A percentile compares a stretch with the other conserved stretches of the same genome.
phyloP scores from a whole-genome alignment of 2,888 invertebrate genomes.

The Diarsia rubi region DNA sequence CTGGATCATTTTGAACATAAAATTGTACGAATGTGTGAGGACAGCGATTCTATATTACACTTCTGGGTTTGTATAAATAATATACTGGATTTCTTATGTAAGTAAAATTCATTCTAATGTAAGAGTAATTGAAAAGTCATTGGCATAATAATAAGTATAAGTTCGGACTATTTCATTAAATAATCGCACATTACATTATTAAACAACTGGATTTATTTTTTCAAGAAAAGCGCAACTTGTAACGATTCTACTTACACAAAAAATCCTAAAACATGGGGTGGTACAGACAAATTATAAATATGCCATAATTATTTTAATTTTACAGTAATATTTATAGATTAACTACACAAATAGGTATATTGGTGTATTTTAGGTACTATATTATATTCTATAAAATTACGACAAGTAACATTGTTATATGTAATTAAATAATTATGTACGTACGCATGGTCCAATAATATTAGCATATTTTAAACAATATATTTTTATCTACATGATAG shows the following conservation, averaged over 20 bases:
- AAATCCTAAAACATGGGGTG: conserved; percentile 9
- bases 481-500: conserved; percentile 63
- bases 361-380: conserved; percentile 62
- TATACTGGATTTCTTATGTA: conserved; percentile 18
- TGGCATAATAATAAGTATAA: background rate
- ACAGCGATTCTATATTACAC: conserved; percentile 9
- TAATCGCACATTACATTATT: background rate
- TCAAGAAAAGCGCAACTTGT: background rate
- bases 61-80: conserved; percentile 27
- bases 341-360: conserved; percentile 55
- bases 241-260: conserved; percentile 29
- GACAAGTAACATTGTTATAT: conserved; percentile 52
- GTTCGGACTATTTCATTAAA: conserved; percentile 13
- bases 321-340: conserved; percentile 28
- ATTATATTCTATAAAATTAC: conserved; percentile 51
- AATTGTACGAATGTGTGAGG: conserved; percentile 27
- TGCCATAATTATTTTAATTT: conserved; percentile 38
- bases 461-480: conserved; percentile 63
- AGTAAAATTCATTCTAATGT: conserved; percentile 15
- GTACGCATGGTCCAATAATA: conserved; percentile 74
- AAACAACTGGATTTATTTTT: background rate
- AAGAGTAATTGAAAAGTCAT: background rate
- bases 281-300: conserved; percentile 34
- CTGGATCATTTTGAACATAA: conserved; percentile 66
- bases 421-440: conserved; percentile 54